A percentile compares a stretch with the other conserved stretches of the same genome.
phyloP scores from a whole-genome alignment of 2,888 invertebrate species.

The Axea sp. region DNA sequence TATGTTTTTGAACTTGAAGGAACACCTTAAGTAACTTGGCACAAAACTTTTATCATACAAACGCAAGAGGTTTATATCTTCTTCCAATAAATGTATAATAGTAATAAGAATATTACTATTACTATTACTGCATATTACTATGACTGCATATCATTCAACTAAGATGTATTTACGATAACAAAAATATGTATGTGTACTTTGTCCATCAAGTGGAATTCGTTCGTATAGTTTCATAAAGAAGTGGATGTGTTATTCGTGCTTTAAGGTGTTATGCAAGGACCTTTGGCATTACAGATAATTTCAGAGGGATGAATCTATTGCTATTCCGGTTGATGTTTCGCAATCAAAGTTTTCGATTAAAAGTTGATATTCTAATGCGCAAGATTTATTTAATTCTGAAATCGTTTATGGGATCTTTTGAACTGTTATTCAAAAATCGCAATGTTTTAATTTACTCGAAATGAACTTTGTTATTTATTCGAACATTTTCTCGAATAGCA shows the following conservation, averaged over 20 bases:
- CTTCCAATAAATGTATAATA: constrained; percentile 34
- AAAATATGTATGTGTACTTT: background rate
- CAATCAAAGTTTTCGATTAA: background rate
- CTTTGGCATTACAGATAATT: constrained; percentile 6
- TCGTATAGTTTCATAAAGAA: background rate
- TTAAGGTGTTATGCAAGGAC: background rate
- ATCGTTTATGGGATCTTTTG: too few species aligned
- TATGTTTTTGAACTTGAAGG: too few species aligned
- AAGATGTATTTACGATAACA: constrained; percentile 16
- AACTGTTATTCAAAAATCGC: too few species aligned
- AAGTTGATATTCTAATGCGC: too few species aligned
- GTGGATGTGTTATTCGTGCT: constrained; percentile 2
- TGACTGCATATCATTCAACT: constrained; percentile 37
- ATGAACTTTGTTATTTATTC: constrained; percentile 1
- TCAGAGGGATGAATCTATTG: background rate
- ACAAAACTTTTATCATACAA: constrained; percentile 19
- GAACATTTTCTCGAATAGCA: constrained; percentile 1
- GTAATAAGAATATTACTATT: constrained; percentile 20
- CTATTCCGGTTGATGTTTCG: constrained; percentile 4
- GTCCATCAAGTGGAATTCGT: constrained; percentile 7
- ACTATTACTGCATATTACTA: too few species aligned
- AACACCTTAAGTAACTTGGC: constrained; percentile 1
- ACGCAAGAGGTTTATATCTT: constrained; percentile 15
- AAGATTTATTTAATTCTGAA: too few species aligned
- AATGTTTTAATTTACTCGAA: too few species aligned